phyloP scores from a whole-genome alignment of 2,113 vertebrate species.

The Chaetodon auriga region DNA sequence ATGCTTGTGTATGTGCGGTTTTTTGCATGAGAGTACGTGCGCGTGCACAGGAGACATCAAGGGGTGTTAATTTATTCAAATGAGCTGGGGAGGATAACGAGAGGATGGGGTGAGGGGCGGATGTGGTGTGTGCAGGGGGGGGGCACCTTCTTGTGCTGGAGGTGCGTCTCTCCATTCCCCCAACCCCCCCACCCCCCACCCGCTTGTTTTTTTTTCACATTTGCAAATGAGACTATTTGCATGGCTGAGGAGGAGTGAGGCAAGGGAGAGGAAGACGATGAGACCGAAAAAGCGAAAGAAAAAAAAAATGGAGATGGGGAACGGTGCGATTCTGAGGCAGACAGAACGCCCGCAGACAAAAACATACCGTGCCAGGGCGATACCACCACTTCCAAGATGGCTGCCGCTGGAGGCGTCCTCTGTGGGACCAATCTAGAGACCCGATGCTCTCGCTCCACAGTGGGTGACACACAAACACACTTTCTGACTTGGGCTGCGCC shows the following conservation, averaged over 20 bases:
- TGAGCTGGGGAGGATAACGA: slow-evolving; percentile 82
- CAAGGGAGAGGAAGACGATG: slow-evolving; percentile 2
- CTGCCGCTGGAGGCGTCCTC: slow-evolving; percentile 75
- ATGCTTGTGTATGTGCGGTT: slow-evolving; percentile 46
- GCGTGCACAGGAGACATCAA: slow-evolving; percentile 73
- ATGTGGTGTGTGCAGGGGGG: slow-evolving; percentile 55
- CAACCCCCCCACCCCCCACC: neutral
- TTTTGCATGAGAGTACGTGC: slow-evolving; percentile 45
- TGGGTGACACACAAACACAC: slow-evolving; percentile 59
- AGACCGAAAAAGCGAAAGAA: slow-evolving; percentile 19
- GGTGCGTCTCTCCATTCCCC: slow-evolving; percentile 60
- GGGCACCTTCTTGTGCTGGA: slow-evolving; percentile 70
- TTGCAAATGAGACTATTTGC: slow-evolving; percentile 72
- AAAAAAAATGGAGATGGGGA: slow-evolving; percentile 24
- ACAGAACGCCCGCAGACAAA: slow-evolving; percentile 64
- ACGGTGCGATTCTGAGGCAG: slow-evolving; percentile 47
- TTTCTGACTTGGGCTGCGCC: slow-evolving; percentile 22
- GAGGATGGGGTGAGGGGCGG: slow-evolving; percentile 70
- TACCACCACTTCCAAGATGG: slow-evolving; percentile 80
- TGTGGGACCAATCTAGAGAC: slow-evolving; percentile 70
- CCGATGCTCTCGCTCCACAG: slow-evolving; percentile 14
- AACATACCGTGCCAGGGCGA: slow-evolving; percentile 67
- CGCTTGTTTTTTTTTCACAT: slow-evolving; percentile 52
- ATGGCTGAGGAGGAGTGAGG: slow-evolving; percentile 46
- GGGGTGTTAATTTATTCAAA: slow-evolving; percentile 88